These are phyloP conservation scores for Paramuricea clavata DNA, from an alignment of 92 coral and sea anemone genomes.

Conservation along the genomic window DNA sequence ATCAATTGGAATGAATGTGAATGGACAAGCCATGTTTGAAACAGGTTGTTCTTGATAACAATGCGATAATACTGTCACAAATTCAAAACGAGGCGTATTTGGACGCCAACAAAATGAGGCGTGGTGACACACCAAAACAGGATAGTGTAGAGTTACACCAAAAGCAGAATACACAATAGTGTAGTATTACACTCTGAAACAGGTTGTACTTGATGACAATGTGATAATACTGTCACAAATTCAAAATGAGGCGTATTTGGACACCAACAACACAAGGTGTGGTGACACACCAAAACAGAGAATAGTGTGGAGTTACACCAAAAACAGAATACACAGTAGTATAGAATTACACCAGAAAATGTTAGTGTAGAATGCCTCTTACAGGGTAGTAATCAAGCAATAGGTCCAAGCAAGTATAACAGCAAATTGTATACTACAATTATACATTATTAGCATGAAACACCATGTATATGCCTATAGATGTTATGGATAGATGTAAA, in stretches of 20 bases:
- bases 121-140: constrained; percentile 11
- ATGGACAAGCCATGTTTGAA: constrained; percentile 17
- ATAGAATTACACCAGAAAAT: neutral
- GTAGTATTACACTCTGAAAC: neutral
- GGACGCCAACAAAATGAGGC: neutral
- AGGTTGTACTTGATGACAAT: constrained; percentile 5
- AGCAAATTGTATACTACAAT: no score
- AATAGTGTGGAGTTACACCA: no score
- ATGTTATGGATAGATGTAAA: no score
- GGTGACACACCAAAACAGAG: constrained; percentile 6
- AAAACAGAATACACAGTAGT: no score
- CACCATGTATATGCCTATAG: no score
- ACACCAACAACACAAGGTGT: constrained; percentile 5
- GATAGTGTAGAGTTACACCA: neutral
- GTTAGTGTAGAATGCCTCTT: neutral
- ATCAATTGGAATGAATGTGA: neutral
- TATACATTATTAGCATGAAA: no score
- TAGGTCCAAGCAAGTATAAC: neutral
- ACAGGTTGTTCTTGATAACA: constrained; percentile 3
- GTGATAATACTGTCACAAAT: constrained; percentile 16
- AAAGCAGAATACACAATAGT: neutral
- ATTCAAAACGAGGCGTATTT: constrained; percentile 7
- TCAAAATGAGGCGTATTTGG: constrained; percentile 13
- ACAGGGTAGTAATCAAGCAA: constrained; percentile 20
- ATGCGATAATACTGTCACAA: constrained; percentile 8